A percentile compares a stretch with the other conserved stretches of the same genome.
Conservation (phyloP, 1,140 invertebrate genomes). For the Drosophila parvula region DNA sequence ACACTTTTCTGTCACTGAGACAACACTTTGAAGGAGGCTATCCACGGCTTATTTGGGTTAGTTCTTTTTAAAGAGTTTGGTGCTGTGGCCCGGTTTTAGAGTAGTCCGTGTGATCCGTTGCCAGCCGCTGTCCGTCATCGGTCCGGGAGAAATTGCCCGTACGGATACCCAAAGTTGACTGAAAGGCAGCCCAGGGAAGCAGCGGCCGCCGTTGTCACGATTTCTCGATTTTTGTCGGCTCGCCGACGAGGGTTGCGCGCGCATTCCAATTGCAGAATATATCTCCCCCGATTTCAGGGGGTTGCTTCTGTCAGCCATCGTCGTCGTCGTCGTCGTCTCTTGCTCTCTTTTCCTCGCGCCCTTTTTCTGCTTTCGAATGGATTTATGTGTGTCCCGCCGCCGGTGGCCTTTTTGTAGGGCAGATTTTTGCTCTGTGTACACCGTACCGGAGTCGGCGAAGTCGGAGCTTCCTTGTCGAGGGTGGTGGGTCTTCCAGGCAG, state of each 20-base stretch:
- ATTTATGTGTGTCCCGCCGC: constrained; percentile 26
- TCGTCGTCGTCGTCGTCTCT: too few relatives aligned
- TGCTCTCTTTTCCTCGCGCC: constrained; percentile 6
- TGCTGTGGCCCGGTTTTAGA: constrained; percentile 75
- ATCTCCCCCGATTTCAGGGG: constrained; percentile 65
- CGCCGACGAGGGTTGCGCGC: constrained; percentile 73
- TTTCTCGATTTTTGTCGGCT: constrained; percentile 43
- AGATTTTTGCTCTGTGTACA: constrained; percentile 74
- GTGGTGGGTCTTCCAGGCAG: constrained; percentile 58
- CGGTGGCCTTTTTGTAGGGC: constrained; percentile 23
- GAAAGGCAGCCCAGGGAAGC: constrained; percentile 80
- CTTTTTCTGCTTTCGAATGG: constrained; percentile 1
- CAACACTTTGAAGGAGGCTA: constrained; percentile 16
- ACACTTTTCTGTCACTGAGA: constrained; percentile 19
- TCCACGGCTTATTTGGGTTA: constrained; percentile 39
- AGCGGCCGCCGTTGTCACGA: constrained; percentile 55
- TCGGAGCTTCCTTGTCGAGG: constrained; percentile 43
- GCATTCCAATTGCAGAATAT: constrained; percentile 75
- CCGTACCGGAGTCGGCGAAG: constrained; percentile 9
- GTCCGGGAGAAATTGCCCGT: constrained; percentile 83
- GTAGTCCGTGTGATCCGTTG: constrained; percentile 49
- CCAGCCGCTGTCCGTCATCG: constrained; percentile 77
- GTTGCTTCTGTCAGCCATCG: constrained; percentile 27
- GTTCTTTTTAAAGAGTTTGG: constrained; percentile 21
- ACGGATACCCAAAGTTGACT: constrained; percentile 84